Conservation (phyloP, 2,888 invertebrate species). For the Eupithecia centaureata region DNA sequence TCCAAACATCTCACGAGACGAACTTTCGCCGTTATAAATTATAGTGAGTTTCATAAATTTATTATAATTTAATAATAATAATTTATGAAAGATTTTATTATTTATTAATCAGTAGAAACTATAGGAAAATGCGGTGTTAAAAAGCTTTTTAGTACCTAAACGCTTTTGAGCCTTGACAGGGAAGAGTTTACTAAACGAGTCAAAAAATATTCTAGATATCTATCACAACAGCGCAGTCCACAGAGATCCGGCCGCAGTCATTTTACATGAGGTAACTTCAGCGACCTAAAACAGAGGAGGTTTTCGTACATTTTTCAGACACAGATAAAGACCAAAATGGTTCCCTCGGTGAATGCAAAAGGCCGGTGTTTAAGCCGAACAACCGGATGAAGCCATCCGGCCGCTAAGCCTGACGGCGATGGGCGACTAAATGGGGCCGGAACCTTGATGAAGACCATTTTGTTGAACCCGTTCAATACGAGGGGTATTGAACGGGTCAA, state of each 20-base stretch:
- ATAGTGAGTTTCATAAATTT: too few species aligned
- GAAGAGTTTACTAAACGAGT: background rate
- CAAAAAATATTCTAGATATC: background rate
- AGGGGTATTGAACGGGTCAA: too few species aligned
- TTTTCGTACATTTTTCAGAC: constrained; percentile 9
- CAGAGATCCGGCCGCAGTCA: background rate
- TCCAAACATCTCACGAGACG: background rate
- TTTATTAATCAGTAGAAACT: too few species aligned
- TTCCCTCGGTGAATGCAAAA: constrained; percentile 20
- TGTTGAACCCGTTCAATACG: too few species aligned
- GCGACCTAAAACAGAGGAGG: constrained; percentile 9
- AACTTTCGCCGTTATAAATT: too few species aligned
- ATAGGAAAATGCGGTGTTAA: too few species aligned
- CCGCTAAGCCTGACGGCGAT: constrained; percentile 15
- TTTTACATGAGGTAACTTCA: background rate
- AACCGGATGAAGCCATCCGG: constrained; percentile 58
- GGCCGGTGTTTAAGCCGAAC: constrained; percentile 54
- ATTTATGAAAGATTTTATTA: too few species aligned
- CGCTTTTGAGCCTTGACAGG: background rate
- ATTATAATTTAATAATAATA: too few species aligned
- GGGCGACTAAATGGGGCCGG: background rate
- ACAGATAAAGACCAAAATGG: constrained; percentile 11
- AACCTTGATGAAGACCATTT: background rate
- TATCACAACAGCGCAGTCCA: background rate
- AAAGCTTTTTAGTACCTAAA: too few species aligned